Percentiles rank a stretch among this genome's conserved stretches.
Evolutionary conservation across 2,888 invertebrate genomes (phyloP).

Genomic region (Pasiphila rectangulata): DNA sequence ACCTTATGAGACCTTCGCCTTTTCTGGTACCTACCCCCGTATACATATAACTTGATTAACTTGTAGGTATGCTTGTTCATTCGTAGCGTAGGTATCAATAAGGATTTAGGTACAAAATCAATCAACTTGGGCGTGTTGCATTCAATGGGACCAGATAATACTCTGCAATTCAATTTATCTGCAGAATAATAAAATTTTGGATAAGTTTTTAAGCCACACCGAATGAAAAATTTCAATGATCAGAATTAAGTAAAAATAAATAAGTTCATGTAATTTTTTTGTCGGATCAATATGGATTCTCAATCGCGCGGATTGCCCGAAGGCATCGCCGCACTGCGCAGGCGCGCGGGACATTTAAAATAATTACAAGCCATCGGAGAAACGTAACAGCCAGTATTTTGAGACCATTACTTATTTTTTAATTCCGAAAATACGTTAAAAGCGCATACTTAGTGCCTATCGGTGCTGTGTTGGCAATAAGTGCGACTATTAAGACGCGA

Average conservation of each 20-base stretch:
- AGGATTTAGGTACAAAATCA: no score
- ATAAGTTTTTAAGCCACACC: no score
- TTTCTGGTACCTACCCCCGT: no score
- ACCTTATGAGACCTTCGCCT: no score
- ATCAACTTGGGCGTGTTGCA: no score
- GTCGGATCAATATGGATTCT: conserved; percentile 71
- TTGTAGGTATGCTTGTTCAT: no score
- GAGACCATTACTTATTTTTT: conserved; percentile 80
- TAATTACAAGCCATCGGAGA: conserved; percentile 80
- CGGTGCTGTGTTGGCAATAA: conserved; percentile 60
- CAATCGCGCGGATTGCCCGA: conserved; percentile 66
- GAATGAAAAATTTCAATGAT: conserved; percentile 22
- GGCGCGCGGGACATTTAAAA: conserved; percentile 80
- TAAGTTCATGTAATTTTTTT: conserved; percentile 35
- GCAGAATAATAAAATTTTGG: no score
- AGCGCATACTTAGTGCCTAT: conserved; percentile 68
- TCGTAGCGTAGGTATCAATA: no score
- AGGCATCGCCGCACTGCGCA: conserved; percentile 49
- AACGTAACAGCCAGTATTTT: conserved; percentile 79
- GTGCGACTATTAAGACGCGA: conserved; percentile 57
- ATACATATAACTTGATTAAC: no score
- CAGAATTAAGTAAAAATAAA: conserved; percentile 24
- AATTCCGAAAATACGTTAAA: conserved; percentile 72
- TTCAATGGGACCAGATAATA: no score
- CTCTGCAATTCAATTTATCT: neutral